These are phyloP conservation scores for Dipodomys spectabilis DNA, from an alignment of 2,113 vertebrate species.

Conservation along the genomic window DNA sequence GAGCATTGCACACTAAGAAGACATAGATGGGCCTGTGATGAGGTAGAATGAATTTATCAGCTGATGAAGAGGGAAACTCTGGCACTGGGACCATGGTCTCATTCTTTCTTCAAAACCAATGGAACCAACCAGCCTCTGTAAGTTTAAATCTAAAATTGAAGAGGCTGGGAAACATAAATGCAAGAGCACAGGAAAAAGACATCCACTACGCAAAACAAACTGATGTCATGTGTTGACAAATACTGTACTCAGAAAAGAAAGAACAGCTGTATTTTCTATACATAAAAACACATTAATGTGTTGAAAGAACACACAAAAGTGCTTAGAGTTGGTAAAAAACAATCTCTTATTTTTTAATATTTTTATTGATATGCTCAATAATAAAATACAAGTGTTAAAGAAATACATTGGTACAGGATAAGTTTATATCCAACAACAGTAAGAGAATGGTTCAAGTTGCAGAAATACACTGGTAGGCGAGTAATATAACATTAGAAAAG, in stretches of 20 bases:
- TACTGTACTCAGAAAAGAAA: conserved; percentile 25
- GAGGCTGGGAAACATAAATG: conserved; percentile 39
- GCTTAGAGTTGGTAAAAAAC: conserved; percentile 86
- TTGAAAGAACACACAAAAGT: conserved; percentile 87
- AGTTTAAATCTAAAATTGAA: conserved; percentile 62
- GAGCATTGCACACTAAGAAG: conserved; percentile 26
- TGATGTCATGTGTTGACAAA: conserved; percentile 65
- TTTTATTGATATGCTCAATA: conserved; percentile 90
- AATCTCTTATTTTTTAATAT: conserved; percentile 86
- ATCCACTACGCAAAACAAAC: conserved; percentile 68
- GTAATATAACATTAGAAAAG: conserved; percentile 86
- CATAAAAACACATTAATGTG: conserved; percentile 53
- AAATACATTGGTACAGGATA: conserved; percentile 89
- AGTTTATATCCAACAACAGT: conserved; percentile 85
- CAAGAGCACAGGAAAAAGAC: conserved; percentile 38
- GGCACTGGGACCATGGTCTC: neutral
- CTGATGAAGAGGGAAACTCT: conserved; percentile 1
- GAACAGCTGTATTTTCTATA: conserved; percentile 28
- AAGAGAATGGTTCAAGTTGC: conserved; percentile 86
- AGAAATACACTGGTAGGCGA: conserved; percentile 86
- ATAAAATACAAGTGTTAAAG: conserved; percentile 89
- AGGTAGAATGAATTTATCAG: neutral
- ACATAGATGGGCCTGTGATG: neutral
- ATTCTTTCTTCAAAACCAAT: conserved; percentile 74
- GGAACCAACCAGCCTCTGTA: conserved; percentile 66